Evolutionary conservation across 2,888 invertebrate species (phyloP).

Genomic region (Cephus runcator): DNA sequence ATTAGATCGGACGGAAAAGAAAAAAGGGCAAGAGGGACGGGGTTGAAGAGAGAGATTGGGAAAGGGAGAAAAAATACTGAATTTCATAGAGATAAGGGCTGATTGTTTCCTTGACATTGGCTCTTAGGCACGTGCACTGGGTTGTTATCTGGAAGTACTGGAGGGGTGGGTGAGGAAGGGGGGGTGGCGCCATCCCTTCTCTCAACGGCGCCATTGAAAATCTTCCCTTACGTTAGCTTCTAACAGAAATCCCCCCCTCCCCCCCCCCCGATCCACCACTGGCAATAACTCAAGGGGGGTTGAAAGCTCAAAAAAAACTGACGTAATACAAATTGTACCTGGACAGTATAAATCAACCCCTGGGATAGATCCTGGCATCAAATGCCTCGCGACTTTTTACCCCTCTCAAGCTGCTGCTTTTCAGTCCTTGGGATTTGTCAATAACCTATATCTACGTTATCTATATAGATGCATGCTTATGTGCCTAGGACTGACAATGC

Average conservation of each 20-base stretch:
- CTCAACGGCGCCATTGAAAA: background rate
- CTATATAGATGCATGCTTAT: no score
- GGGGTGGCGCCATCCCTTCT: constrained; percentile 2
- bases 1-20: no score
- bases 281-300: constrained; percentile 53
- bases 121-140: background rate
- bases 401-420: no score
- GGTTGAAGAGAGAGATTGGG: no score
- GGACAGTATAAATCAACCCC: constrained; percentile 55
- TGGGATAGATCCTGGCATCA: background rate
- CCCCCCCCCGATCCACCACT: constrained; percentile 1
- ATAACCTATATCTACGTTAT: no score
- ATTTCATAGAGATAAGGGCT: constrained; percentile 1
- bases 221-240: constrained; percentile 10
- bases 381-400: no score
- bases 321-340: constrained; percentile 59
- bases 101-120: background rate
- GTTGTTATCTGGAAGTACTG: constrained; percentile 1
- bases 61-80: no score
- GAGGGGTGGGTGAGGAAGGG: constrained; percentile 16
- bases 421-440: no score
- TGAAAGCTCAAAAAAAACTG: constrained; percentile 50
- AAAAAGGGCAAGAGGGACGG: no score
- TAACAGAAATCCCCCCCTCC: background rate
- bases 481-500: no score